Evolutionary conservation across 2,113 vertebrate species (phyloP).

Genomic region (Drymodes brunneopygia): DNA sequence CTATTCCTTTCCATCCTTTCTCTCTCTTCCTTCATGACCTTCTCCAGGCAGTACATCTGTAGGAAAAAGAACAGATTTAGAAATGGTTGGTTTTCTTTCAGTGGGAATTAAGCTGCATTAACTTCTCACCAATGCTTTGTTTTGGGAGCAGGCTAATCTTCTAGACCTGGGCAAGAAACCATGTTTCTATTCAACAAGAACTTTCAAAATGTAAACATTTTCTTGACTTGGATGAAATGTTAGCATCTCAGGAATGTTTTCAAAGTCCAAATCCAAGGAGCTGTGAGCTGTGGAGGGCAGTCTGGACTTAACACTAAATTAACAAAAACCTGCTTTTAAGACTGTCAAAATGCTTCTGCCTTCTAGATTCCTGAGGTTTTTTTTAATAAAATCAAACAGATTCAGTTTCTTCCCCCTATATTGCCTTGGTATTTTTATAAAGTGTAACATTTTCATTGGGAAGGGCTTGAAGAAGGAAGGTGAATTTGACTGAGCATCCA

Average conservation of each 20-base stretch:
- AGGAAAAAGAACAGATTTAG: neutral
- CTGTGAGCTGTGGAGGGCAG: neutral
- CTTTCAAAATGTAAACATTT: constrained; percentile 19
- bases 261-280: neutral
- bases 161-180: constrained; percentile 13
- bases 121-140: neutral
- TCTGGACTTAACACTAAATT: neutral
- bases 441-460: neutral
- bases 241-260: neutral
- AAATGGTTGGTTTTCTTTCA: constrained; percentile 7
- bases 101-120: constrained; percentile 1
- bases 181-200: neutral
- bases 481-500: neutral
- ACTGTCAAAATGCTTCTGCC: neutral
- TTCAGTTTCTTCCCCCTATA: neutral
- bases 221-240: neutral
- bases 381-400: neutral
- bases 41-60: neutral
- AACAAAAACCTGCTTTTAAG: neutral
- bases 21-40: neutral
- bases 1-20: neutral
- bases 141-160: neutral
- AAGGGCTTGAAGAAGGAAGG: neutral
- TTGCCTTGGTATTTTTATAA: neutral
- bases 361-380: neutral